Percentiles rank a stretch among this genome's conserved stretches.
Evolutionary conservation across 2,888 invertebrate species (phyloP).

Genomic region (Limnephilus lunatus): DNA sequence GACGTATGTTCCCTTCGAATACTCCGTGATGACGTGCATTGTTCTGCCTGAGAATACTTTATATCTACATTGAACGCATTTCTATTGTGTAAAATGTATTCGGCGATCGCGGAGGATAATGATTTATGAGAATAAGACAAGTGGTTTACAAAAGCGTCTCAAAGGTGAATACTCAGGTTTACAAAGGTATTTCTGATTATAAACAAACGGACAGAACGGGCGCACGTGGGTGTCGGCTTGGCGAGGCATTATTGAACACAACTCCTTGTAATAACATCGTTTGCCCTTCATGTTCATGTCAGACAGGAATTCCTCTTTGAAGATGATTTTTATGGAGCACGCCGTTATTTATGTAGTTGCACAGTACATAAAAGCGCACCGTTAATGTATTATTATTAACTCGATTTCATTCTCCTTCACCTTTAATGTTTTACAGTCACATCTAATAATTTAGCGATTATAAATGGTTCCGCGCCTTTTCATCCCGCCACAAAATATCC

Average conservation of each 20-base stretch:
- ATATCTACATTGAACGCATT: too few relatives aligned
- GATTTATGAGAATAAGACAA: slow-evolving; percentile 2
- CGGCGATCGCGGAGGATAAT: neutral
- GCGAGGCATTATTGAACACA: neutral
- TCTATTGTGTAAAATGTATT: too few relatives aligned
- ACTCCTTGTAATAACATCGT: neutral
- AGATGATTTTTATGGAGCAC: neutral
- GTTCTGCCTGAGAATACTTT: too few relatives aligned
- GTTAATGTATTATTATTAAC: neutral
- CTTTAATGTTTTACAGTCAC: too few relatives aligned
- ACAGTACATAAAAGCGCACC: neutral
- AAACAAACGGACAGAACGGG: neutral
- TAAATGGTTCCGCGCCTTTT: too few relatives aligned
- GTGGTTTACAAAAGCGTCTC: neutral
- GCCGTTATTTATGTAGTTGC: neutral
- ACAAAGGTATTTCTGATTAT: neutral
- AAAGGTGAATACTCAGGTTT: neutral
- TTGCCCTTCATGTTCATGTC: neutral
- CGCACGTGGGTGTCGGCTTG: neutral
- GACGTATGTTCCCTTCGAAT: too few relatives aligned
- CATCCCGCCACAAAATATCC: too few relatives aligned
- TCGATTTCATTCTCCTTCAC: neutral
- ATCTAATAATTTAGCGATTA: too few relatives aligned
- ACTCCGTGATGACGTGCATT: too few relatives aligned
- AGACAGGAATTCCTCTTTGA: neutral